Evolutionary conservation across 2,797 vertebrate genomes (phyloP).

Genomic region (Arctocebus calabarensis): DNA sequence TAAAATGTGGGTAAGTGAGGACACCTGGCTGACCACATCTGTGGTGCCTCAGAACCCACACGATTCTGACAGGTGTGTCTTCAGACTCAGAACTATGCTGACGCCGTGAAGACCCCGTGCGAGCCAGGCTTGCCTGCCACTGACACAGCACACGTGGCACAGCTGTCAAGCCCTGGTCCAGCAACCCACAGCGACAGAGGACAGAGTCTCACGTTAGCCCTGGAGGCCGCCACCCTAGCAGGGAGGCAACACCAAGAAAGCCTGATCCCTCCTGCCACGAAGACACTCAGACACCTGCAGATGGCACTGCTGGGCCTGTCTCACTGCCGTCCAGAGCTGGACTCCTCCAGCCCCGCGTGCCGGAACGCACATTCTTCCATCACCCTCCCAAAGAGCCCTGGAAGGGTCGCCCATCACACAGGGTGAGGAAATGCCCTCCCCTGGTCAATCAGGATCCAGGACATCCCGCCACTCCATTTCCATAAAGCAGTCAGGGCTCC

Average conservation of each 20-base stretch:
- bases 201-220: too few species aligned
- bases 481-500: constrained; percentile 60
- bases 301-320: accelerated
- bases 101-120: accelerated
- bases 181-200: accelerated
- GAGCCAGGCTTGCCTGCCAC: not conserved
- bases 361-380: not conserved
- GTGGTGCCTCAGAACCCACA: accelerated
- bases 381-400: accelerated
- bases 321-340: too few species aligned
- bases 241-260: not conserved
- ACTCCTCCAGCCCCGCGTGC: not conserved
- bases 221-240: not conserved
- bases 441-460: constrained; percentile 68
- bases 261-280: accelerated
- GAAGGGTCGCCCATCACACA: accelerated
- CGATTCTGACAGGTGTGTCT: accelerated
- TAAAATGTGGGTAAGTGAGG: not conserved
- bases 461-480: constrained; percentile 69
- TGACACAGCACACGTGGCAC: accelerated
- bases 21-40: accelerated
- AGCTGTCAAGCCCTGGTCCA: not conserved
- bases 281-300: not conserved
- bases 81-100: not conserved
- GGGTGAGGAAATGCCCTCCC: constrained; percentile 60